A percentile compares a stretch with the other conserved stretches of the same genome.
Conservation (phyloP, 2,113 vertebrate species). For the Cynoglossus semilaevis region DNA sequence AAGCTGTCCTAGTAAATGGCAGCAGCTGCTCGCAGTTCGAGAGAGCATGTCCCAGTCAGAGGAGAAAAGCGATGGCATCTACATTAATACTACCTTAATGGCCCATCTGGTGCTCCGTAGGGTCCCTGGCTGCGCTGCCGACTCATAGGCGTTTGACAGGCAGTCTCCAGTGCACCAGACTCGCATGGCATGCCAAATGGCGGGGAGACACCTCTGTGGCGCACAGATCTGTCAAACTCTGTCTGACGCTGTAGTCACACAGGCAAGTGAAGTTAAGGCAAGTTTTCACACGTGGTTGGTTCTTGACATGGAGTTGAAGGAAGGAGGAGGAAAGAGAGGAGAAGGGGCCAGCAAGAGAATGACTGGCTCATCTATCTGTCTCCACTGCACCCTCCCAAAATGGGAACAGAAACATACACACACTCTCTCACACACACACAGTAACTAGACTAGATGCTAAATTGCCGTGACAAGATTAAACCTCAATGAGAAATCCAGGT, state of each 20-base stretch:
- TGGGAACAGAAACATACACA: constrained; percentile 36
- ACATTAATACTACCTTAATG: constrained; percentile 99
- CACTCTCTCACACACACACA: constrained; percentile 16
- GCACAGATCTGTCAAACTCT: constrained; percentile 98
- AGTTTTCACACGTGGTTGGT: constrained; percentile 84
- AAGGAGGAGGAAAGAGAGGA: constrained; percentile 12
- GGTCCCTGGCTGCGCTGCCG: constrained; percentile 98
- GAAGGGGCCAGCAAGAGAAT: constrained; percentile 62
- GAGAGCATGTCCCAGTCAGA: constrained; percentile 99
- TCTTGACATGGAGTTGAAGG: constrained; percentile 73
- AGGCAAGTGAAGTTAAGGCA: constrained; percentile 83
- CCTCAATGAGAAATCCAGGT: constrained; percentile 70
- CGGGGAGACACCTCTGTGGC: constrained; percentile 91
- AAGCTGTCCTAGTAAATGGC: constrained; percentile 99
- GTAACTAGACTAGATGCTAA: constrained; percentile 55
- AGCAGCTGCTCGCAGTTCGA: constrained; percentile 99
- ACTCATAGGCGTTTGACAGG: constrained; percentile 99
- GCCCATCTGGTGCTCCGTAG: constrained; percentile 99
- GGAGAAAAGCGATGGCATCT: constrained; percentile 99
- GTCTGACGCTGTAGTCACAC: constrained; percentile 85
- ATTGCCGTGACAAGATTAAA: constrained; percentile 72
- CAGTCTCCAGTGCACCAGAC: constrained; percentile 99
- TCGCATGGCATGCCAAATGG: constrained; percentile 97
- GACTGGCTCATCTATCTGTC: constrained; percentile 61
- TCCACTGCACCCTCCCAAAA: constrained; percentile 38